phyloP scores from a whole-genome alignment of 2,113 vertebrate genomes.

The Empidonax traillii region DNA sequence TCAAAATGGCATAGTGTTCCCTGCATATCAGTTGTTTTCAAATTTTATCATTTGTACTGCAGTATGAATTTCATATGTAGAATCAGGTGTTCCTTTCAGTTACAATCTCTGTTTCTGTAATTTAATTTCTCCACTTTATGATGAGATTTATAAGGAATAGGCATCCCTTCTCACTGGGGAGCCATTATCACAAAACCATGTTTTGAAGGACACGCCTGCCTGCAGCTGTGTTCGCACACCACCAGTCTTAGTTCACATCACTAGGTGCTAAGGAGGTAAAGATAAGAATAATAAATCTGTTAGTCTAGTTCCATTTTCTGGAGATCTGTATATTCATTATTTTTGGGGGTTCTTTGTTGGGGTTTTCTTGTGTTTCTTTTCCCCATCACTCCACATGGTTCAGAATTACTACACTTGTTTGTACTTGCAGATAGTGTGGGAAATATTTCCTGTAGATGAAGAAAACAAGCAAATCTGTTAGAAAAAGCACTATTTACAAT shows the following conservation, averaged over 20 bases:
- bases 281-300: not conserved
- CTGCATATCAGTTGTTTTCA: not conserved
- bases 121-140: not conserved
- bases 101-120: not conserved
- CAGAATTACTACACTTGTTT: not conserved
- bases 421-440: not conserved
- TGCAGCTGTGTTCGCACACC: not conserved
- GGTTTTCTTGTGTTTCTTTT: rapidly evolving
- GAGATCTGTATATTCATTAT: not conserved
- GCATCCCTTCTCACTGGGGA: not conserved
- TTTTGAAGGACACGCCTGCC: not conserved
- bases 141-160: not conserved
- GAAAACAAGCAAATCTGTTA: not conserved
- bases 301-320: not conserved
- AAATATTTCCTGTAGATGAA: not conserved
- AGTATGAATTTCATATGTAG: not conserved
- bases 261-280: not conserved
- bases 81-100: not conserved
- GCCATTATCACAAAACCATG: not conserved
- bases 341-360: rapidly evolving
- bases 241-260: not conserved
- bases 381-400: not conserved
- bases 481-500: not conserved
- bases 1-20: not conserved
- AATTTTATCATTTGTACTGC: not conserved